Evolutionary conservation across 2,888 invertebrate genomes (phyloP).

Genomic region (Agrotis ipsilon): DNA sequence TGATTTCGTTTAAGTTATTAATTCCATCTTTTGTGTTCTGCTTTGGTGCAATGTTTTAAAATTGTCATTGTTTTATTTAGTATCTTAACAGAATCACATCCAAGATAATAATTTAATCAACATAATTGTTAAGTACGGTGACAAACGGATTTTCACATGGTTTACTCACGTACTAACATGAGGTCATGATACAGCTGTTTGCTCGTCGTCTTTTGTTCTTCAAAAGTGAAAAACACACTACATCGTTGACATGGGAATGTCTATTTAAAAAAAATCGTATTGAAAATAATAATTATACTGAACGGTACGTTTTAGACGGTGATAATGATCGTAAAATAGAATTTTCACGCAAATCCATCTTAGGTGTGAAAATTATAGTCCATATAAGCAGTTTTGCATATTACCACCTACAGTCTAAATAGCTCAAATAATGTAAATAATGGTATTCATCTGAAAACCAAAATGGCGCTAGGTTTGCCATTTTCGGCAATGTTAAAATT

Average conservation of each 20-base stretch:
- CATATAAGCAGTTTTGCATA: constrained; percentile 20
- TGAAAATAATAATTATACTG: not conserved
- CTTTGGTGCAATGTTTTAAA: not conserved
- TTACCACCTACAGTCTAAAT: constrained; percentile 40
- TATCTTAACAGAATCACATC: not conserved
- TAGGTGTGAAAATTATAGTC: constrained; percentile 32
- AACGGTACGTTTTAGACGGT: constrained; percentile 22
- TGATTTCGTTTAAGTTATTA: not conserved
- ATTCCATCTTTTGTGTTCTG: not conserved
- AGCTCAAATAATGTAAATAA: constrained; percentile 31
- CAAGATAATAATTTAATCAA: constrained; percentile 22
- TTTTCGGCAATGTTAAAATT: constrained; percentile 10
- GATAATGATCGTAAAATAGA: constrained; percentile 33
- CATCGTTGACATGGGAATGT: constrained; percentile 16
- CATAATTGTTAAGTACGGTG: constrained; percentile 17
- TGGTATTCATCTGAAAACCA: constrained; percentile 8
- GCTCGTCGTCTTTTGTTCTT: constrained; percentile 30
- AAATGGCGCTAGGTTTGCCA: constrained; percentile 7
- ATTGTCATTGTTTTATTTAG: constrained; percentile 1
- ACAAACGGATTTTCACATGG: constrained; percentile 20
- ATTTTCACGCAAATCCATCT: constrained; percentile 26
- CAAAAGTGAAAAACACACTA: not conserved
- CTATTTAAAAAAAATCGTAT: constrained; percentile 13
- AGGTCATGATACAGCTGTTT: constrained; percentile 30
- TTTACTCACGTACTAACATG: constrained; percentile 21